A percentile compares a stretch with the other conserved stretches of the same genome.
Conservation (phyloP, 2,113 vertebrate genomes). For the Camelus dromedarius region DNA sequence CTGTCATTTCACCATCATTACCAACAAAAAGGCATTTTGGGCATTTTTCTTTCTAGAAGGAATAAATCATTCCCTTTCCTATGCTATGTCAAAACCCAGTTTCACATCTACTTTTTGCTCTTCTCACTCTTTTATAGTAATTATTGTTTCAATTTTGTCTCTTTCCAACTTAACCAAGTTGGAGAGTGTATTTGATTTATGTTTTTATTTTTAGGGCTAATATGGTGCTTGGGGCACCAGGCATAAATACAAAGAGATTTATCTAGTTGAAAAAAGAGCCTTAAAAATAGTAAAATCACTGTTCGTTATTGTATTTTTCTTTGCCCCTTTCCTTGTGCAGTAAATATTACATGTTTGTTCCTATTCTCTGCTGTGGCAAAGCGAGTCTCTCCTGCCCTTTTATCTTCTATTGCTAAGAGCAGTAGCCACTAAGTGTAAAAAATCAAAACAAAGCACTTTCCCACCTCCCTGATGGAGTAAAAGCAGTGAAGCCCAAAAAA, state of each 20-base stretch:
- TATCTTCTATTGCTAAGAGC: slow-evolving; percentile 66
- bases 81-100: neutral
- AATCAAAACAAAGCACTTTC: slow-evolving; percentile 81
- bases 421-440: slow-evolving; percentile 75
- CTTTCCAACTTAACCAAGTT: neutral
- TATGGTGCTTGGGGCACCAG: neutral
- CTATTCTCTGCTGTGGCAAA: neutral
- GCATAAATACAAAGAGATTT: slow-evolving; percentile 12
- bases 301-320: neutral
- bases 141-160: neutral
- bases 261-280: neutral
- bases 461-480: slow-evolving; percentile 72
- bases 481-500: slow-evolving; percentile 78
- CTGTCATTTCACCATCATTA: neutral
- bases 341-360: slow-evolving; percentile 21
- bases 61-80: neutral
- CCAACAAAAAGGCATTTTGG: neutral
- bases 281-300: neutral
- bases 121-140: neutral
- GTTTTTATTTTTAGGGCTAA: neutral
- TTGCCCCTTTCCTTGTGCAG: neutral
- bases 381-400: slow-evolving; percentile 46
- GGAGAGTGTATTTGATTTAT: neutral
- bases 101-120: neutral
- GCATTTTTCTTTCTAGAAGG: slow-evolving; percentile 23